A percentile compares a stretch with the other conserved stretches of the same genome.
Conservation (phyloP, 2,888 invertebrate genomes). For the Scaptomyza parva region DNA sequence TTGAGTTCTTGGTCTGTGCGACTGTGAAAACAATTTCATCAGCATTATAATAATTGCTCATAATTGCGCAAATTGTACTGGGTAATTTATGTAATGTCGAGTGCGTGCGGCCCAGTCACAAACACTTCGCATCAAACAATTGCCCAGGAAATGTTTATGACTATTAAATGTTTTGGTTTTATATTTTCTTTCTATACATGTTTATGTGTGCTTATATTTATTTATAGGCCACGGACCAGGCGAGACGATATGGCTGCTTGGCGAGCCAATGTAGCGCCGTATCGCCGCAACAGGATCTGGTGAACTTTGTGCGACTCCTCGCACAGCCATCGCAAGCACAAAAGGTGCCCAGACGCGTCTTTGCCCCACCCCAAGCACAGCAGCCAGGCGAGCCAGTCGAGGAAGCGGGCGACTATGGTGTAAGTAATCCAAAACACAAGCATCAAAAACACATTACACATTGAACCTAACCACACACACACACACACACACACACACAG, state of each 20-base stretch:
- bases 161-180: constrained; percentile 39
- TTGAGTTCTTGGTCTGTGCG: constrained; percentile 21
- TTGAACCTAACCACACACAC: neutral
- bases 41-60: constrained; percentile 73
- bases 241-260: constrained; percentile 92
- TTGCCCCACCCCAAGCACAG: constrained; percentile 89
- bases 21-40: constrained; percentile 38
- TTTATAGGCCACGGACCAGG: constrained; percentile 90
- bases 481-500: no score
- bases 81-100: constrained; percentile 65
- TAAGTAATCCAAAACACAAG: constrained; percentile 78
- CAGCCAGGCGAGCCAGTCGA: constrained; percentile 83
- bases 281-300: constrained; percentile 86
- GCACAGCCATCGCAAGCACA: constrained; percentile 86
- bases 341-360: constrained; percentile 85
- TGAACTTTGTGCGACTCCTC: constrained; percentile 90
- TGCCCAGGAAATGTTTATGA: constrained; percentile 13
- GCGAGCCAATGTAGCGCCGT: constrained; percentile 91
- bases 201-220: constrained; percentile 1
- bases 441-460: neutral
- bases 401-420: constrained; percentile 85
- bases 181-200: neutral
- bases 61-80: constrained; percentile 61
- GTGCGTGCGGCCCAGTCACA: constrained; percentile 36
- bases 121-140: constrained; percentile 38